These are phyloP conservation scores for Scaptomyza parva DNA, from an alignment of 2,888 invertebrate genomes.

Conservation along the genomic window DNA sequence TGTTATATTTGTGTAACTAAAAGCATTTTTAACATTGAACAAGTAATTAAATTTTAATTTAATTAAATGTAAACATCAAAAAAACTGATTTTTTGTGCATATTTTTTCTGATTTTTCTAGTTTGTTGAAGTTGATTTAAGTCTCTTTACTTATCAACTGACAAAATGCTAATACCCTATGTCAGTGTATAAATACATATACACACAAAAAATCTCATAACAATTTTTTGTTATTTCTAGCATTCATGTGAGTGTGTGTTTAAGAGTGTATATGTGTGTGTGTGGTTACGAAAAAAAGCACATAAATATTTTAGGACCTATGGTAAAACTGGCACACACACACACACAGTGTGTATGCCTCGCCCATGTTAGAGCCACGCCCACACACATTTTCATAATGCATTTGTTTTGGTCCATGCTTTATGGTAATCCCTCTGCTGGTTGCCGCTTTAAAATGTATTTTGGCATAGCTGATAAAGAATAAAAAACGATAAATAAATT, in stretches of 20 bases:
- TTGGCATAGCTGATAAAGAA: conserved; percentile 9
- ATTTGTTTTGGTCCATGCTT: conserved; percentile 43
- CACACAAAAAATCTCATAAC: conserved; percentile 6
- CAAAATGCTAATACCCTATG: conserved; percentile 7
- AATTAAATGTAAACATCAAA: not conserved
- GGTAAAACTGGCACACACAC: conserved; percentile 32
- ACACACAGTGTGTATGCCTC: not conserved
- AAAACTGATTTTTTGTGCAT: too few species aligned
- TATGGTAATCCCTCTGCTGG: conserved; percentile 47
- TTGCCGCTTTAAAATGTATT: conserved; percentile 11
- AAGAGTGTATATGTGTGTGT: conserved; percentile 9
- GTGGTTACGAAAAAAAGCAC: conserved; percentile 42
- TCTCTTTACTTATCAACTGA: not conserved
- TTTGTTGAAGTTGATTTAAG: not conserved
- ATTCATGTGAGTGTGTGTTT: conserved; percentile 12
- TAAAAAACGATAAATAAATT: conserved; percentile 3
- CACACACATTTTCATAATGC: conserved; percentile 61
- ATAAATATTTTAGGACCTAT: conserved; percentile 74
- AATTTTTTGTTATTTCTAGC: conserved; percentile 19
- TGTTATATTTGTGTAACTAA: not conserved
- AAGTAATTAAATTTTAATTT: not conserved
- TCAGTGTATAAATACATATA: conserved; percentile 10
- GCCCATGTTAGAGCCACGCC: not conserved
- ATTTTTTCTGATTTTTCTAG: not conserved
- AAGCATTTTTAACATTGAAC: not conserved